Conservation (phyloP, 2,888 invertebrate species). For the Heliconius hortense region DNA sequence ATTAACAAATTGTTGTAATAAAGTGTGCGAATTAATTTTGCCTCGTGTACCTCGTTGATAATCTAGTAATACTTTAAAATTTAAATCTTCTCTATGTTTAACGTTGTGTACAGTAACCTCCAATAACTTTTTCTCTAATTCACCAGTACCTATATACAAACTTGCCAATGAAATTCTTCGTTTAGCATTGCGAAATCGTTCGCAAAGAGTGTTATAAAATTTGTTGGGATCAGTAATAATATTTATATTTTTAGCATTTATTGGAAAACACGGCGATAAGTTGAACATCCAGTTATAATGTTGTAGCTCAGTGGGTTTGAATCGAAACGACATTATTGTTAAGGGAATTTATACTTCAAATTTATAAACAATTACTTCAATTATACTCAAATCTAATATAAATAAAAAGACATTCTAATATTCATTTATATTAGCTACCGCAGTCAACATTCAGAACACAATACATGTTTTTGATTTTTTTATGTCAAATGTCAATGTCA, state of each 20-base stretch:
- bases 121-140: constrained; percentile 90
- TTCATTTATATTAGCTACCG: not conserved
- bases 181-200: constrained; percentile 85
- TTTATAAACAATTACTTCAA: not conserved
- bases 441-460: not conserved
- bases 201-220: constrained; percentile 88
- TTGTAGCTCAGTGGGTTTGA: constrained; percentile 72
- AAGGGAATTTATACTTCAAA: not conserved
- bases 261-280: constrained; percentile 86
- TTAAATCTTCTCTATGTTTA: constrained; percentile 77
- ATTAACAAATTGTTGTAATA: constrained; percentile 88
- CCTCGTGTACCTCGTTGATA: constrained; percentile 94
- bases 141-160: constrained; percentile 95
- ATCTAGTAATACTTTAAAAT: constrained; percentile 92
- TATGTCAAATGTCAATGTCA: not conserved
- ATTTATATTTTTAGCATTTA: constrained; percentile 85
- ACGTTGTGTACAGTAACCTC: constrained; percentile 84
- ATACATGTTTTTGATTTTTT: not conserved
- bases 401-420: not conserved
- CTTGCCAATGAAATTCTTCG: constrained; percentile 92
- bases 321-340: constrained; percentile 57
- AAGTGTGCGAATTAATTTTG: constrained; percentile 87
- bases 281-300: constrained; percentile 84
- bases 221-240: constrained; percentile 88
- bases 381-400: not conserved